Evolutionary conservation across 2,797 vertebrate genomes (phyloP).

Genomic region (Rhinogobio ventralis): DNA sequence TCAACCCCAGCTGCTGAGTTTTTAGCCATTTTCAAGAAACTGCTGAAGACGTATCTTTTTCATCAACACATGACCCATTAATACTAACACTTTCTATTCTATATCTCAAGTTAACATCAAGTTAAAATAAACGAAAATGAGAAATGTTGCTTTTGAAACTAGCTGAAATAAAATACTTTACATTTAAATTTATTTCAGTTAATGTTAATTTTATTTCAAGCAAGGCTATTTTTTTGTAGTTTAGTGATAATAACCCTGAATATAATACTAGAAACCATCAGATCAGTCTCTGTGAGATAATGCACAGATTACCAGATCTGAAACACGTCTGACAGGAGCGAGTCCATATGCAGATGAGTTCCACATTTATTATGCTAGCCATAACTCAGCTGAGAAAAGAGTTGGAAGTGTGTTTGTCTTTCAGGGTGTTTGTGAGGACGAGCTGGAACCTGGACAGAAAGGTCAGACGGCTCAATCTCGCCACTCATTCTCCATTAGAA

Average conservation of each 20-base stretch:
- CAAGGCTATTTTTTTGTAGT: not conserved
- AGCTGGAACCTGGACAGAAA: constrained; percentile 42
- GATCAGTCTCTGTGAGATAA: not conserved
- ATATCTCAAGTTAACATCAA: too few species aligned
- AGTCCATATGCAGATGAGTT: not conserved
- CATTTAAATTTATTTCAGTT: too few species aligned
- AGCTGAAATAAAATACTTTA: too few species aligned
- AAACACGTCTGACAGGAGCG: not conserved
- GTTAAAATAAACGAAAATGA: too few species aligned
- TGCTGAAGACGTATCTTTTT: too few species aligned
- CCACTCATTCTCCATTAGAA: constrained; percentile 47
- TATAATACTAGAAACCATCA: not conserved
- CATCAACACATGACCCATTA: too few species aligned
- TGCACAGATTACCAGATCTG: not conserved
- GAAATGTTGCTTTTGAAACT: too few species aligned
- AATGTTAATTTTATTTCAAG: not conserved
- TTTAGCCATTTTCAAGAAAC: too few species aligned
- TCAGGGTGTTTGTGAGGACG: constrained; percentile 26
- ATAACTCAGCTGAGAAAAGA: not conserved
- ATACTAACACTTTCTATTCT: too few species aligned
- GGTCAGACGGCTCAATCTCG: constrained; percentile 53
- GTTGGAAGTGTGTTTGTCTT: constrained; percentile 17
- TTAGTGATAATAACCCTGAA: not conserved
- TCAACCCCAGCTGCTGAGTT: too few species aligned
- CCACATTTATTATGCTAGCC: not conserved